A percentile compares a stretch with the other conserved stretches of the same genome.
Conservation (phyloP, 2,113 vertebrate species). For the Opisthocomus hoazin region DNA sequence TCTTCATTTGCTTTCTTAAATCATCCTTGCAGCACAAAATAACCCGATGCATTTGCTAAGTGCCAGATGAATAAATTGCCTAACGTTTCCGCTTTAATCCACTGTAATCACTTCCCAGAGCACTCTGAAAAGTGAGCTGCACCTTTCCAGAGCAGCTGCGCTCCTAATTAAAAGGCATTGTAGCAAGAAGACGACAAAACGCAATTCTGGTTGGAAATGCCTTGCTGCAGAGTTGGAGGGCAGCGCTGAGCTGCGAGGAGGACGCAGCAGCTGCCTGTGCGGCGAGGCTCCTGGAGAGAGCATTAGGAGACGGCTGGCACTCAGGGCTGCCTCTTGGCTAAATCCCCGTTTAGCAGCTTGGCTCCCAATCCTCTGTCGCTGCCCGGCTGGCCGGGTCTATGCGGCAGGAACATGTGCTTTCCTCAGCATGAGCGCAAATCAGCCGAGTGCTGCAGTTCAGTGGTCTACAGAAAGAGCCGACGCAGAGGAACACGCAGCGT, state of each 20-base stretch:
- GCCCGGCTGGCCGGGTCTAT: background rate
- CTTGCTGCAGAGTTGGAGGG: background rate
- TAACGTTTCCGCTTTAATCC: slow-evolving; percentile 45
- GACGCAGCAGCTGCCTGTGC: background rate
- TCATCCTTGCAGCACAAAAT: background rate
- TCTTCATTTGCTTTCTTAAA: background rate
- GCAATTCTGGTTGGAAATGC: slow-evolving; percentile 18
- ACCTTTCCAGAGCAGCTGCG: slow-evolving; percentile 34
- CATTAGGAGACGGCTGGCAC: background rate
- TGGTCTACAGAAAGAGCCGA: background rate
- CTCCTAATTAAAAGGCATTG: slow-evolving; percentile 68
- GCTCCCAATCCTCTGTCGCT: background rate
- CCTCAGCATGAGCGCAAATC: background rate
- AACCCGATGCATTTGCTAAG: background rate
- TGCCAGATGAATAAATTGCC: slow-evolving; percentile 34
- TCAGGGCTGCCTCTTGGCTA: background rate
- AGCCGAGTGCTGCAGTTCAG: background rate
- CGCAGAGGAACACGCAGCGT: background rate
- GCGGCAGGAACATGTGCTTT: background rate
- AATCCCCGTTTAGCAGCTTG: slow-evolving; percentile 46
- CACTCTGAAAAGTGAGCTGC: slow-evolving; percentile 36
- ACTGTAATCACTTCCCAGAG: slow-evolving; percentile 60
- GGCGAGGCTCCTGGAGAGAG: background rate
- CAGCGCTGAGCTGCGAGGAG: background rate
- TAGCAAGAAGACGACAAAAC: slow-evolving; percentile 39